Percentiles rank a stretch among this genome's conserved stretches.
phyloP scores from a whole-genome alignment of 2,113 vertebrate species.

The Rhadina sibilatrix region DNA sequence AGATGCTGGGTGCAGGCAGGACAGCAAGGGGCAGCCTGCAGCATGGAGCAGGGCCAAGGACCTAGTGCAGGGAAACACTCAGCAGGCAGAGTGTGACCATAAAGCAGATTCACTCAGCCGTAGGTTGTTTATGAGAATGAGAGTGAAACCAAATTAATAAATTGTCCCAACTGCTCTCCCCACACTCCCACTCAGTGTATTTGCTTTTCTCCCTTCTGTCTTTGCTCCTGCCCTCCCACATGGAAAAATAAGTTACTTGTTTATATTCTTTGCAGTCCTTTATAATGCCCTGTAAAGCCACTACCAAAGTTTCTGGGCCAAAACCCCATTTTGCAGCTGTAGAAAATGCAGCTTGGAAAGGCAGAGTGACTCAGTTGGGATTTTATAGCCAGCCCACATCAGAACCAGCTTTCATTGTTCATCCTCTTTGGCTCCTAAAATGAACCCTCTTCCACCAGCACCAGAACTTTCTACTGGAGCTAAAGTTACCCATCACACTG shows the following conservation, averaged over 20 bases:
- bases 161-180: conserved; percentile 12
- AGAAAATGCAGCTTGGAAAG: background rate
- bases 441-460: background rate
- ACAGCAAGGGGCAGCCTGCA: background rate
- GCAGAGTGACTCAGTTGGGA: background rate
- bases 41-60: fast-evolving
- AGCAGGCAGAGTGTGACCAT: background rate
- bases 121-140: conserved; percentile 4
- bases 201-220: conserved; percentile 41
- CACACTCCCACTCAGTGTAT: conserved; percentile 7
- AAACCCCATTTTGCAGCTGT: conserved; percentile 7
- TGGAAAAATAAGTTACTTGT: background rate
- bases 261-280: background rate
- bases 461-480: background rate
- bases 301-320: background rate
- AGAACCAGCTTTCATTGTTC: background rate
- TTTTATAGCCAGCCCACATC: background rate
- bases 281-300: background rate
- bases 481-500: background rate
- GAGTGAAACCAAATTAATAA: conserved; percentile 24
- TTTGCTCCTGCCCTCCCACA: conserved; percentile 21
- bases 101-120: background rate
- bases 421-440: background rate
- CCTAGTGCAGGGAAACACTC: fast-evolving
- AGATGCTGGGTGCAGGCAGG: background rate